phyloP scores from a whole-genome alignment of 2,797 vertebrate species.

The Mus caroli region DNA sequence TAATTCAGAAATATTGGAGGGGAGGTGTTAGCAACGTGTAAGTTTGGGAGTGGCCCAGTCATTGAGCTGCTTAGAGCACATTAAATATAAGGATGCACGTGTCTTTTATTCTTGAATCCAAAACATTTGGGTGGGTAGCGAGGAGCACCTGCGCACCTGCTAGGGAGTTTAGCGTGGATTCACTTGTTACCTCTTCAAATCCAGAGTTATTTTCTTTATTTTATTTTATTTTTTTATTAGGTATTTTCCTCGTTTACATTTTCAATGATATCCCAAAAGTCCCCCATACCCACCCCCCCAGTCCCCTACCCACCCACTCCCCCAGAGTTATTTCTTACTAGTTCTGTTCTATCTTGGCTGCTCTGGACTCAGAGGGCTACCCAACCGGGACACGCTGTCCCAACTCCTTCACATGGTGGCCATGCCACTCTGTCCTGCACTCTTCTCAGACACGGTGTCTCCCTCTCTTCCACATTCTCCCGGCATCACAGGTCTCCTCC shows the following conservation, averaged over 20 bases:
- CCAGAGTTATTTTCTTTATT: too few species aligned
- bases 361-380: background rate
- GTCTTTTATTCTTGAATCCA: background rate
- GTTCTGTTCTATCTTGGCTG: background rate
- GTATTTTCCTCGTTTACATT: too few species aligned
- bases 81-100: background rate
- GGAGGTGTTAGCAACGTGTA: background rate
- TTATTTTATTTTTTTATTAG: too few species aligned
- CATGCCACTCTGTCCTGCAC: background rate
- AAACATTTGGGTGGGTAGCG: background rate
- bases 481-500: too few species aligned
- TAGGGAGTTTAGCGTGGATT: background rate
- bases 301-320: too few species aligned
- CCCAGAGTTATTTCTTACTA: background rate
- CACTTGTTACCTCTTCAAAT: background rate
- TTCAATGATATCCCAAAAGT: too few species aligned
- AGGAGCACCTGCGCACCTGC: background rate
- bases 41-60: background rate
- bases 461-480: background rate
- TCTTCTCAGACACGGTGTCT: background rate
- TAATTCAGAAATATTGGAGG: background rate
- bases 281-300: too few species aligned
- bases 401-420: too few species aligned
- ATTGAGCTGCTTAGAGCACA: background rate
- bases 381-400: too few species aligned